These are phyloP conservation scores for Neomorphus geoffroyi DNA, from an alignment of 2,797 vertebrate genomes.

Conservation along the genomic window DNA sequence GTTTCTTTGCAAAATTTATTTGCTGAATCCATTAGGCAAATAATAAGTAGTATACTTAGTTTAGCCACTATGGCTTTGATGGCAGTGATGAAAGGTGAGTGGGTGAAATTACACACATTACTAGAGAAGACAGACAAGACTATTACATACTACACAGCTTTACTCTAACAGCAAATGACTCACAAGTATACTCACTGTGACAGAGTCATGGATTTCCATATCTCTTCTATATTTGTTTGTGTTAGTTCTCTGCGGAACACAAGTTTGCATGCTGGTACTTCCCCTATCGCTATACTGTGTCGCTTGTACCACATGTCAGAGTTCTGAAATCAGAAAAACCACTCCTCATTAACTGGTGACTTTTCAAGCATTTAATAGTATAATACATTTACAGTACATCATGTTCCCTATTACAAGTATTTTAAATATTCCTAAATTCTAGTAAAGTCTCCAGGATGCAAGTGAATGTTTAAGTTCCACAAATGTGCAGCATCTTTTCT, in stretches of 20 bases:
- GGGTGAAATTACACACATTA: not conserved
- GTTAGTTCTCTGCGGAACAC: constrained; percentile 85
- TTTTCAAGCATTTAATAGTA: not conserved
- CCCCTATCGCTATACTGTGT: constrained; percentile 94
- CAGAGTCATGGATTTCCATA: constrained; percentile 91
- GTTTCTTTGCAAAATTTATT: not conserved
- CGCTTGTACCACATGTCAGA: constrained; percentile 92
- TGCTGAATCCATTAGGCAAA: not conserved
- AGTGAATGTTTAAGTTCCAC: not conserved
- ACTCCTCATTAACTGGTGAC: not conserved
- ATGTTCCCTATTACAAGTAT: not conserved
- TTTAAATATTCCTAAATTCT: not conserved
- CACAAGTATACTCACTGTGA: constrained; percentile 70
- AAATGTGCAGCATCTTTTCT: not conserved
- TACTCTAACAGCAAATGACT: not conserved
- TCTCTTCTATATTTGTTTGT: constrained; percentile 85
- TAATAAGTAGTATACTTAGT: not conserved
- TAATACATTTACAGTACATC: not conserved
- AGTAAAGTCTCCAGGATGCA: not conserved
- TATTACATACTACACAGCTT: not conserved
- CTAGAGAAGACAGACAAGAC: not conserved
- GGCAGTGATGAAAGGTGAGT: not conserved
- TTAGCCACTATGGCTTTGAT: not conserved
- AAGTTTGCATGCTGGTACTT: constrained; percentile 88
- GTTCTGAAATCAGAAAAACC: constrained; percentile 71